Evolutionary conservation across 2,797 vertebrate species (phyloP), one percentile per base, ranked within the genome.

Genomic region (Semotilus atromaculatus): DNA sequence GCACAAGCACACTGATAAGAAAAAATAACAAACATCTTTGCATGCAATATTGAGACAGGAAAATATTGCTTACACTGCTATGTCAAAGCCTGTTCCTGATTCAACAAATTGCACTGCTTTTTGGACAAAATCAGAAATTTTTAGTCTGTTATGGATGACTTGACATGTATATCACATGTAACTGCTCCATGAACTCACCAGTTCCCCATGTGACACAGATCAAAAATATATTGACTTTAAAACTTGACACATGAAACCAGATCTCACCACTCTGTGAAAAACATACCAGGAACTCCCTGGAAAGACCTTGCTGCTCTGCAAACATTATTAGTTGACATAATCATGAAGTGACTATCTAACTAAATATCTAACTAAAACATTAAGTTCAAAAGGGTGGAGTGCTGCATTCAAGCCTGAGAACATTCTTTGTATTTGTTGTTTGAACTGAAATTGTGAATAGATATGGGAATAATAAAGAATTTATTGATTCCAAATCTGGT

Each of bases 171-270:
- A n/a, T n/a, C n/a, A 72, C 38, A 62, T 29, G 38, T 80, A 40
- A 85, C 76, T 73, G 67, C 55, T 84, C 53, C 67, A 79, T 70
- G n/a, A 85, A 82, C 75, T 83, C 67, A 82, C 70, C 9, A 19
- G 26, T 66, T 75, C 67, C 78, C 58, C 74, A 83, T 88, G 83
- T 83, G 86, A 83, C 53, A 68, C 23, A 48, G 48, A 80, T 58
- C 84, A 83, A 80, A 80, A 83, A 88, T 71, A 76, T 81, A 72
- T 64, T 77, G 81, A 88, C 71, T 77, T 81, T 64, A 81, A 77
- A 70, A 60, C 29, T 51, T 81, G 72, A 72, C 66, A 85, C 45
- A 48, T 82, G 75, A 87, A 79, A 78, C 83, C 74, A 74, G 75
- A 53, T 45, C 60, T 79, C 48, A 75, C 51, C 64, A 55, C 62